A percentile compares a stretch with the other conserved stretches of the same genome.
These are phyloP conservation scores for Bradypodion pumilum DNA, from an alignment of 2,797 vertebrate species.

Conservation along the genomic window DNA sequence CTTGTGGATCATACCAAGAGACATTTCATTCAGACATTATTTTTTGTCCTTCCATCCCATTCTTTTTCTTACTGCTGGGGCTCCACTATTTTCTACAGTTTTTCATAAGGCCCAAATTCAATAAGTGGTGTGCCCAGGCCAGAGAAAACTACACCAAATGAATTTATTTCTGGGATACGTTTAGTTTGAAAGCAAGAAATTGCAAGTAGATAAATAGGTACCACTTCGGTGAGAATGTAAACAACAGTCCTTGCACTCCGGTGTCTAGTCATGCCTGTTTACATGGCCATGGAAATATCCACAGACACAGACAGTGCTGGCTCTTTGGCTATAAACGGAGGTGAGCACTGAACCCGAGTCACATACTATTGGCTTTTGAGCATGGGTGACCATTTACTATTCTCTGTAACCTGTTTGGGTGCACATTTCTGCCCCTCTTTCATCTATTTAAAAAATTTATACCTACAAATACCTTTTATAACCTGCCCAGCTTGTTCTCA, in stretches of 20 bases:
- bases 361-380: too few species aligned
- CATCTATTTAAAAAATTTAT: not conserved
- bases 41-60: not conserved
- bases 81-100: not conserved
- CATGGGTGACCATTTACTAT: too few species aligned
- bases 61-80: not conserved
- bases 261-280: too few species aligned
- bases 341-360: too few species aligned
- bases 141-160: not conserved
- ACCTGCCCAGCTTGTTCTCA: not conserved
- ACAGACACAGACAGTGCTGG: too few species aligned
- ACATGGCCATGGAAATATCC: too few species aligned
- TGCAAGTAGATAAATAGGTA: too few species aligned
- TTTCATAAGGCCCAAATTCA: not conserved
- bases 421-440: not conserved
- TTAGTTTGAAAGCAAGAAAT: too few species aligned
- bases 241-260: too few species aligned
- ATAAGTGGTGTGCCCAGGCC: not conserved
- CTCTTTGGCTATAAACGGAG: too few species aligned
- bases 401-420: not conserved
- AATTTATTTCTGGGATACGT: not conserved
- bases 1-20: not conserved
- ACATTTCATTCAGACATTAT: not conserved
- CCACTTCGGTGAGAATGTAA: too few species aligned
- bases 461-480: not conserved